Evolutionary conservation across 2,797 vertebrate genomes (phyloP), one percentile per base, ranked within the genome.

Genomic region (Philypnodon macrostomus): DNA sequence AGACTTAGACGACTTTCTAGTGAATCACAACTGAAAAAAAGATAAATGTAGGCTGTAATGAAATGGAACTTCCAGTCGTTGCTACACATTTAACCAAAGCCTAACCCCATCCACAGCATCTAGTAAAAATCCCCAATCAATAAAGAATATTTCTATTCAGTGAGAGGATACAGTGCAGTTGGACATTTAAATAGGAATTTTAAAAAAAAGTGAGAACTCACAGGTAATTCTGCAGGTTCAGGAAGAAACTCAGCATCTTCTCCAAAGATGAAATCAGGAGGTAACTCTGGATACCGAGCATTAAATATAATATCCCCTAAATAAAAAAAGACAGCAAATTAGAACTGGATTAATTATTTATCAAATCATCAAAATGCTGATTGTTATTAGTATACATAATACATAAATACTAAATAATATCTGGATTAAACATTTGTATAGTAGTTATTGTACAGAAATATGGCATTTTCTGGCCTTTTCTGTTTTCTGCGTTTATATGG

Each of bases 301-400:
- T 99, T 99, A 81, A 99, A 98, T 83, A 98, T 97, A 62, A 99
- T 97, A 73, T 99, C 97, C 97, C 96, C 97, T 99, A 83, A 31
- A 61, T 70, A 27, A 53, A 27, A 38, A 63, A 7, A 33, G 1
- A 45, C 15, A 26, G 48, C 14, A 0, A 0, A 14, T 49, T 48
- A 58, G 35, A 35, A 68, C 11, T 33, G n/a, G 10, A 30, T 30
- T 23, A 23, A 23, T 23, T 23, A 23, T 3, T 23, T 3, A 23
- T 23, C 6, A 23, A 23, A 23, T 3, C 21, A 23, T 23, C 6
- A 23, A 23, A 23, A 23, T n/a, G n/a, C n/a, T n/a, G n/a, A n/a
- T n/a, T n/a, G 21, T 23, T 23, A 23, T 23, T 23, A 3, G 21
- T n/a, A n/a, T n/a, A n/a, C n/a, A n/a, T 3, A 23, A 23, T 3